Percentiles rank a stretch among this genome's conserved stretches.
These are phyloP conservation scores for Lerema accius DNA, from an alignment of 1,140 invertebrate species.

Conservation along the genomic window DNA sequence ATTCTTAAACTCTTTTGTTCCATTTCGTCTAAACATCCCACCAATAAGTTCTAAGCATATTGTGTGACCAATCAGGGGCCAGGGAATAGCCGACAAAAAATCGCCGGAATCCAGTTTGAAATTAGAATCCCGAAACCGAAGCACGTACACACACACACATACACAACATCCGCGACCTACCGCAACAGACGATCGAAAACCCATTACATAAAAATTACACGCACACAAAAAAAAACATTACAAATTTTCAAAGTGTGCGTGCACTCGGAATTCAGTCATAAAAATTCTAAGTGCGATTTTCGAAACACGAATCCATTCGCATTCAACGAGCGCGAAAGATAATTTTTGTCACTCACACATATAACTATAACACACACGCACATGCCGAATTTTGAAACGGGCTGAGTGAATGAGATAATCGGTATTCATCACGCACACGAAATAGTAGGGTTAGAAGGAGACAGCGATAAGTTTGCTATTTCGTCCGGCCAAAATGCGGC, in stretches of 20 bases:
- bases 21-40: slow-evolving; percentile 28
- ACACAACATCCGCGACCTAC: slow-evolving; percentile 56
- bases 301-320: slow-evolving; percentile 53
- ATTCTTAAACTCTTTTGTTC: slow-evolving; percentile 16
- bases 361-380: slow-evolving; percentile 45
- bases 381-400: slow-evolving; percentile 65
- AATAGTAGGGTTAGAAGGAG: slow-evolving; percentile 62
- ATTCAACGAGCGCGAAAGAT: slow-evolving; percentile 64
- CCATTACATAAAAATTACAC: slow-evolving; percentile 56
- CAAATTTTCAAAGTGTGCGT: slow-evolving; percentile 43
- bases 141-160: slow-evolving; percentile 53
- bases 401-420: slow-evolving; percentile 69
- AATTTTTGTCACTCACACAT: slow-evolving; percentile 70
- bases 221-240: slow-evolving; percentile 43
- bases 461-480: slow-evolving; percentile 56
- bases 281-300: slow-evolving; percentile 61
- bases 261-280: slow-evolving; percentile 46
- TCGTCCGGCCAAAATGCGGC: slow-evolving; percentile 74
- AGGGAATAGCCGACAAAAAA: slow-evolving; percentile 46
- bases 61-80: slow-evolving; percentile 43
- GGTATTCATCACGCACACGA: slow-evolving; percentile 73
- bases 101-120: slow-evolving; percentile 52
- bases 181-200: slow-evolving; percentile 54
- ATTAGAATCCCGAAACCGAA: slow-evolving; percentile 66
- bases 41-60: slow-evolving; percentile 32